phyloP scores from a whole-genome alignment of 2,113 vertebrate genomes.

The Orthonyx spaldingii region DNA sequence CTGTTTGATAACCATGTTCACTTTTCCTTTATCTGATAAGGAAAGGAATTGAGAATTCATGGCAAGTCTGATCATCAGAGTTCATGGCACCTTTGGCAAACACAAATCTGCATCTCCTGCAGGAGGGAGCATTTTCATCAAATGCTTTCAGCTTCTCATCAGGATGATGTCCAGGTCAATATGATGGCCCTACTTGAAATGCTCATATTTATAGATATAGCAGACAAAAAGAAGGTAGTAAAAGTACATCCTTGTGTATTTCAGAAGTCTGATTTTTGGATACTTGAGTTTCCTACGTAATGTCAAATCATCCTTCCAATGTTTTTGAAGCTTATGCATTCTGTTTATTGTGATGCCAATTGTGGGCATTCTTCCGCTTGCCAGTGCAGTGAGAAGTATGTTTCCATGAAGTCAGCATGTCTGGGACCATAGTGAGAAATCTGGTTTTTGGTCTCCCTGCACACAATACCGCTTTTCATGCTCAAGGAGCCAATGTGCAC shows the following conservation, averaged over 20 bases:
- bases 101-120: not conserved
- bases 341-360: not conserved
- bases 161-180: not conserved
- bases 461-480: rapidly evolving
- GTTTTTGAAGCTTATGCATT: not conserved
- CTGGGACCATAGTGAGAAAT: not conserved
- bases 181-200: not conserved
- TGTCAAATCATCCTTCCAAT: not conserved
- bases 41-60: not conserved
- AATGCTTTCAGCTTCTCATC: not conserved
- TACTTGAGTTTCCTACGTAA: not conserved
- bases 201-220: not conserved
- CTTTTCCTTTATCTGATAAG: not conserved
- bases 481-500: not conserved
- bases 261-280: not conserved
- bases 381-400: not conserved
- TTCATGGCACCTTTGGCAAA: not conserved
- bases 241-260: not conserved
- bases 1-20: not conserved
- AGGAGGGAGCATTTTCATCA: not conserved
- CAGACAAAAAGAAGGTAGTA: not conserved
- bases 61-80: not conserved
- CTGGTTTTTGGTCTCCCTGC: not conserved
- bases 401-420: not conserved
- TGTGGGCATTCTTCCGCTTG: not conserved